A percentile compares a stretch with the other conserved stretches of the same genome.
These are phyloP conservation scores for Acromyrmex heyeri DNA, from an alignment of 1,140 invertebrate species.

Conservation along the genomic window DNA sequence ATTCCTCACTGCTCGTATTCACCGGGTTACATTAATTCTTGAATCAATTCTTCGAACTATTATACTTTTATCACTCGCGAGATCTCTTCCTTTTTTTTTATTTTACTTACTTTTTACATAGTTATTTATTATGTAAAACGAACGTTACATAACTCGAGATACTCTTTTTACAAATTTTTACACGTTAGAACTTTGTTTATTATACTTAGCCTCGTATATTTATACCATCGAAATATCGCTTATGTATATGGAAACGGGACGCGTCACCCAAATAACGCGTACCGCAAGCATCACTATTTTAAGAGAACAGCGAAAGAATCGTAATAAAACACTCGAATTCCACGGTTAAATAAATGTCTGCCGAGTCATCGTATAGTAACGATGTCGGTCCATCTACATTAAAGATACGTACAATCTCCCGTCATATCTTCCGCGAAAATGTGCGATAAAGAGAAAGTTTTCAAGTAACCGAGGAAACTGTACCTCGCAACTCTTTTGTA, in stretches of 20 bases:
- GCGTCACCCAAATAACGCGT: slow-evolving; percentile 9
- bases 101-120: slow-evolving; percentile 60
- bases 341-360: slow-evolving; percentile 5
- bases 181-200: slow-evolving; percentile 62
- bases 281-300: slow-evolving; percentile 42
- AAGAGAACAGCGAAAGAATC: slow-evolving; percentile 33
- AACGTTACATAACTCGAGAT: slow-evolving; percentile 64
- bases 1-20: slow-evolving; percentile 46
- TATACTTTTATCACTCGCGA: slow-evolving; percentile 38
- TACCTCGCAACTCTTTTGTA: slow-evolving; percentile 68
- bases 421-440: slow-evolving; percentile 24
- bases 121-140: slow-evolving; percentile 62
- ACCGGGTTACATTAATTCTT: slow-evolving; percentile 49
- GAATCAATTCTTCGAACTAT: slow-evolving; percentile 32
- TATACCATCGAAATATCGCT: slow-evolving; percentile 53
- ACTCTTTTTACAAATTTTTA: slow-evolving; percentile 74
- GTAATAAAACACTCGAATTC: slow-evolving; percentile 31
- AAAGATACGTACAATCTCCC: not conserved
- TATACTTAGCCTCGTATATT: slow-evolving; percentile 68
- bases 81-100: slow-evolving; percentile 25
- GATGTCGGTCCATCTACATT: not conserved
- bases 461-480: not conserved
- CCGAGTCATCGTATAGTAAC: not conserved
- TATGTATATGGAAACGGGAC: slow-evolving; percentile 40
- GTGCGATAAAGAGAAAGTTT: slow-evolving; percentile 22